Base-by-base conservation (phyloP, 2,888 invertebrate genomes). In the Papilio gigon region DNA sequence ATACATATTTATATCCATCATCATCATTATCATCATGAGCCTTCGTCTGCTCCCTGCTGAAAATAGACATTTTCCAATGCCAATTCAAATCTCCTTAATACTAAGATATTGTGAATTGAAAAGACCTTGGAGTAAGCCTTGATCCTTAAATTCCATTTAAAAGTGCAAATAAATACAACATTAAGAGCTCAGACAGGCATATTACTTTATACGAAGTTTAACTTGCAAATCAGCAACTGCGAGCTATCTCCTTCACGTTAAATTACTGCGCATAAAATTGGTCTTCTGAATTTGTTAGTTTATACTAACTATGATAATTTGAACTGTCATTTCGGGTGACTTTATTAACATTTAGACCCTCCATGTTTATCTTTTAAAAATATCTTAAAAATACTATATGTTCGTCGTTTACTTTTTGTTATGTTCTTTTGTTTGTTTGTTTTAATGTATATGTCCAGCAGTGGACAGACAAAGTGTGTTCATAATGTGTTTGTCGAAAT, bases 131-230 rank as follows among this genome's bases (percentile, higher is more conserved):
- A 5, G 8, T 53, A n/a, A 30, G 5, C 8, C 14, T 53, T 53
- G 6, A 53, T 27, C 30, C 17, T 62, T 42, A 27, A 53, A 35
- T 40, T 50, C 27, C 25, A 40, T 64, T 53, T 64, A 27, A 37
- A 64, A 27, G 12, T 64, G 53, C 37, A 64, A 37, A 64, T 64
- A 64, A 64, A 53, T 37, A 63, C 35, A 50, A 64, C 53, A 64
- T 37, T 64, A 27, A 27, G 53, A 37, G 40, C 35, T 50, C 64
- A 64, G 64, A 64, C 64, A 27, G 40, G 40, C 25, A 53, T 53
- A 64, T 64, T 64, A 37, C 64, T 64, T 64, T 33, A 53, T 35
- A 27, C 64, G n/a, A 40, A 53, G 53, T 64, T 64, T 53, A 64
- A 64, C 22, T 64, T 64, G 64, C 64, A 64, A 64, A 64, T 64